A percentile compares a stretch with the other conserved stretches of the same genome.
phyloP scores from a whole-genome alignment of 2,797 vertebrate species.

The Sphenopsis melanotis region DNA sequence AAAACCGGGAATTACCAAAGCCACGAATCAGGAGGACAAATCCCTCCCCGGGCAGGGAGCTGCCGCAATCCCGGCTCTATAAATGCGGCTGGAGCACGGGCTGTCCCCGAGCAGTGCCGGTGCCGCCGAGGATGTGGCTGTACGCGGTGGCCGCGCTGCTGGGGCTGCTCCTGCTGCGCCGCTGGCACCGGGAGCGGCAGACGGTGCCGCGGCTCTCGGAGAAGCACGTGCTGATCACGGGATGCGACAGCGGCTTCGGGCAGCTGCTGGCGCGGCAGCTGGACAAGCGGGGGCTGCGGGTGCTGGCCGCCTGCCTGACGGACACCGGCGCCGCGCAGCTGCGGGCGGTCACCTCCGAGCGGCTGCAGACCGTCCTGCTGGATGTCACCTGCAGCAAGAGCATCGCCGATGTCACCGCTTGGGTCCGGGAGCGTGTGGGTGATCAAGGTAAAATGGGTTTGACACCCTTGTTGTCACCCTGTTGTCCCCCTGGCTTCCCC shows the following conservation, averaged over 20 bases:
- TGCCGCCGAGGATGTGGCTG: background rate
- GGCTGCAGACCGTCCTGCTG: constrained; percentile 53
- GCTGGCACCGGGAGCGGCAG: constrained; percentile 35
- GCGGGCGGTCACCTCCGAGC: constrained; percentile 6
- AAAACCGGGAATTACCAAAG: rapidly evolving
- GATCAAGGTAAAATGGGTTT: background rate
- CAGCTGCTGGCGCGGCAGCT: constrained; percentile 74
- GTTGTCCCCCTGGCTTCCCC: background rate
- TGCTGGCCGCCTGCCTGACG: too few species aligned
- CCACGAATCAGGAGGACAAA: rapidly evolving
- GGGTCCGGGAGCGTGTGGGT: background rate
- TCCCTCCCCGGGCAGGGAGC: rapidly evolving
- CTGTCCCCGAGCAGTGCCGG: rapidly evolving
- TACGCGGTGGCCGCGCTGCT: background rate
- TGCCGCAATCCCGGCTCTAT: background rate
- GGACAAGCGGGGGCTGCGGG: constrained; percentile 72
- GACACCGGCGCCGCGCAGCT: background rate
- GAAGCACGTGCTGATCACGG: constrained; percentile 66
- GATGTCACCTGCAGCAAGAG: constrained; percentile 60
- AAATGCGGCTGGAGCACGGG: rapidly evolving
- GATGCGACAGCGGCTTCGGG: constrained; percentile 76
- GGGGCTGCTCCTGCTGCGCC: constrained; percentile 19
- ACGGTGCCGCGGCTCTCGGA: background rate
- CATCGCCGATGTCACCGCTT: constrained; percentile 27
- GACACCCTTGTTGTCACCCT: too few species aligned